Evolutionary conservation across 2,113 vertebrate species (phyloP).

Genomic region (Chloropsis hardwickii): DNA sequence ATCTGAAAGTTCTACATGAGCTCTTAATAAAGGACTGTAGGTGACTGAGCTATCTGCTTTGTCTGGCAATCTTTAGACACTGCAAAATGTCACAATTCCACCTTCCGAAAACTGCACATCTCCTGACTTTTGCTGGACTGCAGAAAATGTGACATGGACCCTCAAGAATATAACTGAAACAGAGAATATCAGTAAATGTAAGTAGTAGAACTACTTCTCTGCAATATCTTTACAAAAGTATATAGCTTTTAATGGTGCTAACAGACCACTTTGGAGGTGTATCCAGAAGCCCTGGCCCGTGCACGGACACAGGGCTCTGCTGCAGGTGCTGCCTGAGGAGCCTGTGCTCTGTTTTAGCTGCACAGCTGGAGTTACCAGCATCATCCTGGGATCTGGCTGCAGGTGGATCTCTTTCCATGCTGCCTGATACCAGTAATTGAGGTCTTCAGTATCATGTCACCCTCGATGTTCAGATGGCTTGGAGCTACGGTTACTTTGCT

Average conservation of each 20-base stretch:
- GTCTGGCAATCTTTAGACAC: conserved; percentile 70
- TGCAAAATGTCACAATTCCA: conserved; percentile 79
- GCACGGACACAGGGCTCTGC: fast-evolving
- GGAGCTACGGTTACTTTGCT: background rate
- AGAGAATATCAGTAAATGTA: conserved; percentile 81
- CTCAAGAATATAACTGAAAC: conserved; percentile 72
- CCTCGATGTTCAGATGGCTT: background rate
- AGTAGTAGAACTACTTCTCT: conserved; percentile 32
- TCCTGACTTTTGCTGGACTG: conserved; percentile 75
- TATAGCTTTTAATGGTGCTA: background rate
- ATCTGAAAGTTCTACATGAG: background rate
- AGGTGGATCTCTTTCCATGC: conserved; percentile 14
- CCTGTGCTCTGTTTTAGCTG: background rate
- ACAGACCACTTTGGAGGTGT: background rate
- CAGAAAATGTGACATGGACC: conserved; percentile 70
- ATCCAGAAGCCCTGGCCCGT: fast-evolving
- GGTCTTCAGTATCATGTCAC: conserved; percentile 12
- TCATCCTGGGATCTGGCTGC: background rate
- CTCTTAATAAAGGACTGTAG: background rate
- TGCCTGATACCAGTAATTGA: background rate
- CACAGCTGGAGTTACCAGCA: conserved; percentile 20
- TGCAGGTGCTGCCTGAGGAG: background rate
- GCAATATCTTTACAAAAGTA: background rate
- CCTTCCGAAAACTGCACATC: conserved; percentile 74
- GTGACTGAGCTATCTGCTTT: background rate